These are phyloP conservation scores for Apodemia mormo DNA, from an alignment of 2,888 invertebrate genomes.

Conservation along the genomic window DNA sequence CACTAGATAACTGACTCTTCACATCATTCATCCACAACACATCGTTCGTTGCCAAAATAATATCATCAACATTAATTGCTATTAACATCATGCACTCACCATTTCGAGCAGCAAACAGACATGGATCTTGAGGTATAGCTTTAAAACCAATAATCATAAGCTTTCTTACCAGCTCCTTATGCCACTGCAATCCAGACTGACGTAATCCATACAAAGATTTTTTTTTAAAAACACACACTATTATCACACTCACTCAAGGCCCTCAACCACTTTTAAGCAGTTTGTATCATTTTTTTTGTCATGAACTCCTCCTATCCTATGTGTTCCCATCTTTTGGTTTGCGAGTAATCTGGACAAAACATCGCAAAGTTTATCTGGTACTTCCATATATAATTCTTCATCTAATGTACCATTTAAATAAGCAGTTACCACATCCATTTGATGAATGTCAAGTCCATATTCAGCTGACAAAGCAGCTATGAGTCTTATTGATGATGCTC, in stretches of 20 bases:
- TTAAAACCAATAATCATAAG: conserved; percentile 28
- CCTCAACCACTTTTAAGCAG: conserved; percentile 27
- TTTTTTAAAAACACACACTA: conserved; percentile 28
- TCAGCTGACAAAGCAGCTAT: conserved; percentile 31
- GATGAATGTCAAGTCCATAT: conserved; percentile 27
- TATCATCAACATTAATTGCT: conserved; percentile 9
- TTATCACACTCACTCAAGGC: conserved; percentile 26
- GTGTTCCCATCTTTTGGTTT: conserved; percentile 17
- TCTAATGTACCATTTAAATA: conserved; percentile 33
- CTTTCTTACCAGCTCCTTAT: conserved; percentile 31
- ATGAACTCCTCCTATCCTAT: background rate
- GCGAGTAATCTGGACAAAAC: conserved; percentile 18
- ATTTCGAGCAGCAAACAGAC: conserved; percentile 26
- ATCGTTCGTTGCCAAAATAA: conserved; percentile 25
- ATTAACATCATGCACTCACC: conserved; percentile 30
- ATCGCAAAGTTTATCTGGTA: conserved; percentile 27
- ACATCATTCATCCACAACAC: conserved; percentile 16
- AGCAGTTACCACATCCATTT: conserved; percentile 35
- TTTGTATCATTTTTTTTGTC: conserved; percentile 28
- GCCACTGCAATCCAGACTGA: conserved; percentile 34
- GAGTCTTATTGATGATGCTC: conserved; percentile 32
- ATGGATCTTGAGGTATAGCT: conserved; percentile 20
- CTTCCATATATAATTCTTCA: conserved; percentile 33
- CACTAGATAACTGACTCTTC: conserved; percentile 20
- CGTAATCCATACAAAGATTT: background rate